These are phyloP conservation scores for Patella pellucida DNA, from an alignment of 2,888 invertebrate species.

Conservation along the genomic window DNA sequence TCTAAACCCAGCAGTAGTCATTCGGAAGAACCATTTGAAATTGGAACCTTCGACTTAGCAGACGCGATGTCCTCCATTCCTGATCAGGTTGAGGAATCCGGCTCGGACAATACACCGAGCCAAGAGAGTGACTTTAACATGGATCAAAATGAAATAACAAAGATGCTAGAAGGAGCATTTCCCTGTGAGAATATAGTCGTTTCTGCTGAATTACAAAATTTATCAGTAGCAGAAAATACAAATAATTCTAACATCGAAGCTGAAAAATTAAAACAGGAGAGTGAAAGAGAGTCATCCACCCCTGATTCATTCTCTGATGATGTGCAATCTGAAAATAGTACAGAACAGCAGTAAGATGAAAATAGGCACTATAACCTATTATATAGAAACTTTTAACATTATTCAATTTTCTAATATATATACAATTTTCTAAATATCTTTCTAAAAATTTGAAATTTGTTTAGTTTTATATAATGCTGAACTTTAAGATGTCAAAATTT, in stretches of 20 bases:
- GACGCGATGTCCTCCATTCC: neutral
- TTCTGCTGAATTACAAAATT: neutral
- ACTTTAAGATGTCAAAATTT: too few species aligned
- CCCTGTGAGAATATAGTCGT: neutral
- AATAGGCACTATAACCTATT: too few species aligned
- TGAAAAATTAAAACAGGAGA: neutral
- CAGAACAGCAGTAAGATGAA: too few species aligned
- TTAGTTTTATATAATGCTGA: too few species aligned
- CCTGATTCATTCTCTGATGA: too few species aligned
- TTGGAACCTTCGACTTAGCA: conserved; percentile 28
- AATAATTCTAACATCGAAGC: conserved; percentile 4
- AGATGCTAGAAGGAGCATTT: neutral
- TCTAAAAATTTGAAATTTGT: too few species aligned
- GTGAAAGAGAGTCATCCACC: too few species aligned
- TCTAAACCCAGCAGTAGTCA: neutral
- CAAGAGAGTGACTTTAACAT: neutral
- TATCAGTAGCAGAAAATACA: conserved; percentile 3
- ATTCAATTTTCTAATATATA: too few species aligned
- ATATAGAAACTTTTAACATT: too few species aligned
- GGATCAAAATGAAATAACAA: neutral
- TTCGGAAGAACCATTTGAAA: conserved; percentile 26
- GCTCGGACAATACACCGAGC: neutral
- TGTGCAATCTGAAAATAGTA: too few species aligned
- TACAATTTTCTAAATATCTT: too few species aligned
- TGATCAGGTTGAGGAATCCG: neutral